Evolutionary conservation across 2,888 invertebrate genomes (phyloP), one percentile per base, ranked within the genome.

Genomic region (Ochropleura plecta): DNA sequence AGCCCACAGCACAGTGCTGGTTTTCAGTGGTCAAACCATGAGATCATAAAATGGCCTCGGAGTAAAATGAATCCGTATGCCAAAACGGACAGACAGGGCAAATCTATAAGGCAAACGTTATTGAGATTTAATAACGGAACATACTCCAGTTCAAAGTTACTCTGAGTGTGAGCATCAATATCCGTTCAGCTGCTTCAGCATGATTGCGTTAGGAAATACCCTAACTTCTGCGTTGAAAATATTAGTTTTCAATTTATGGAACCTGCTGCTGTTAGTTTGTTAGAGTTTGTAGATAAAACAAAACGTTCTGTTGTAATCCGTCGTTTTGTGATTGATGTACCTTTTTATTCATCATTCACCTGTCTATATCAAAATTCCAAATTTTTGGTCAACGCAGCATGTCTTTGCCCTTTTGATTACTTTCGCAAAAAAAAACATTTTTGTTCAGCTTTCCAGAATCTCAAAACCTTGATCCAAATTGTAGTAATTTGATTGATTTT

Each of bases 401-500:
- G 12, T 60, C 10, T 60, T 10, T 18, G 5, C 0, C 18, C 4
- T 44, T 44, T 44, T 53, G 0, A 42, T 72, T 48, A 42, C 20
- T 57, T 72, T 14, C 46, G 10, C 10, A 53, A n/a, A 63, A 5
- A n/a, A 42, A 30, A n/a, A n/a, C 30, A 57, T 57, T 9, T 67
- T 40, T 20, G 18, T 48, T 6, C 4, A 20, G 14, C 10, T 60
- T 49, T 16, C 40, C 10, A 7, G n/a, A 57, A 12, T 18, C 3
- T 64, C 5, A n/a, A 14, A 63, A 55, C n/a, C 48, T 12, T 44
- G 5, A 8, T 55, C 63, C 0, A 16, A 9, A 49, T 42, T 20
- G 18, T n/a, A 6, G 40, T 67, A 51, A 80, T 80, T 80, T 62
- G 51, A 74, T 80, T 74, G 20, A 67, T 57, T 48, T 67, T 8